Percentiles rank a stretch among this genome's conserved stretches.
Evolutionary conservation across 2,888 invertebrate genomes (phyloP).

Genomic region (Drosophila mimetica): DNA sequence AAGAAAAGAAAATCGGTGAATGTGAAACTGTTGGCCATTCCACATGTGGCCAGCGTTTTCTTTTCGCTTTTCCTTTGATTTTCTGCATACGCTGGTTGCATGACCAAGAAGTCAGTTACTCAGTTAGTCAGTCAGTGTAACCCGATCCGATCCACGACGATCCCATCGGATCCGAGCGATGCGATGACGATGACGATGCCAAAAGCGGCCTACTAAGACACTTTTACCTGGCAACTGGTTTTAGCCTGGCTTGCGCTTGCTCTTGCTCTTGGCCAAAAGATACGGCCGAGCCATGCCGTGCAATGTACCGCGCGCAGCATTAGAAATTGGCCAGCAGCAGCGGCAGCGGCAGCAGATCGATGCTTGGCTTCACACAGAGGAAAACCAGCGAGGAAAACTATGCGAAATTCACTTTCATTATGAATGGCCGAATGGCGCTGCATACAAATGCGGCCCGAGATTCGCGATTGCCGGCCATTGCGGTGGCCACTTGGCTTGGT

Average conservation of each 20-base stretch:
- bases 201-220: slow-evolving; percentile 67
- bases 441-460: slow-evolving; percentile 65
- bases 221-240: slow-evolving; percentile 68
- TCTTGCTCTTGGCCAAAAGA: slow-evolving; percentile 28
- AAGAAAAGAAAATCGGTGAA: slow-evolving; percentile 34
- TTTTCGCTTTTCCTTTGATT: slow-evolving; percentile 47
- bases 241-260: background rate
- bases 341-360: too few species aligned
- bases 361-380: slow-evolving; percentile 29
- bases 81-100: slow-evolving; percentile 47
- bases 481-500: slow-evolving; percentile 44
- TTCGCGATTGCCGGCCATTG: slow-evolving; percentile 7
- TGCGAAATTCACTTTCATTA: slow-evolving; percentile 83
- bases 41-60: slow-evolving; percentile 68
- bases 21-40: slow-evolving; percentile 57
- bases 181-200: slow-evolving; percentile 69
- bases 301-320: slow-evolving; percentile 44
- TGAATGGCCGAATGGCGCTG: slow-evolving; percentile 74
- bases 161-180: slow-evolving; percentile 32
- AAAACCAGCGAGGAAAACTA: slow-evolving; percentile 47
- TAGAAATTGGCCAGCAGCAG: slow-evolving; percentile 76
- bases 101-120: slow-evolving; percentile 69
- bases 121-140: slow-evolving; percentile 63
- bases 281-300: slow-evolving; percentile 8
- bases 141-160: slow-evolving; percentile 32